Base-by-base conservation (phyloP, 1,140 invertebrate species). In the Theocolax elegans region DNA sequence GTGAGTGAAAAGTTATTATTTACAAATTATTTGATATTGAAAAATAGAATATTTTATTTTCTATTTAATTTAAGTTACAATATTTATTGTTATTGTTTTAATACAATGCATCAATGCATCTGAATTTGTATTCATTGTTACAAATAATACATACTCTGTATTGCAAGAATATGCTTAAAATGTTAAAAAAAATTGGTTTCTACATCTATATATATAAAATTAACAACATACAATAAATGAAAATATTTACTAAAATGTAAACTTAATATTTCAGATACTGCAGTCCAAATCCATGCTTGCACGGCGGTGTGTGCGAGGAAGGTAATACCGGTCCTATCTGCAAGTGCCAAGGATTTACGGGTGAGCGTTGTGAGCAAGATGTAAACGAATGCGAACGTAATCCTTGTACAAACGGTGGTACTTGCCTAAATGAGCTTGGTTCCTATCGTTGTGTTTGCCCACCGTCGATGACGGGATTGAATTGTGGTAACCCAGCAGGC, bases 281-380 rank as follows among this genome's bases (percentile, higher is more conserved):
- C 78, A 87, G 85, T 48, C 90, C 92, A 0, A 92, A 93, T 81
- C 92, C 93, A 2, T 96, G 95, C 80, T 87, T 89, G 65, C 92
- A 96, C 81, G 91, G 91, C n/a, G 94, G 93, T 0, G 87, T 90
- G 8, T 97, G 95, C 82, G 92, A 95, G 78, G 94, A 96, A 81
- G 94, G 93, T 46, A 91, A 93, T 72, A 89, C 87, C 69, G 91
- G 91, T 6, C 92, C 92, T 0, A 90, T 93, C 51, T 94, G 93
- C 75, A 92, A 93, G 76, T 94, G 93, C 75, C 87, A 89, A 9
- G 91, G 92, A 0, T 95, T 92, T 79, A 90, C 88, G n/a, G 93
- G 93, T 0, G 90, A 92, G 42, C 88, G 87, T 42, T 95, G 93
- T 81, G 91, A 92, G 72, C 86, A 87, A 53, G 93, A 95, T 79